phyloP scores from a whole-genome alignment of 2,797 vertebrate species.

The Enteromius argenteus region DNA sequence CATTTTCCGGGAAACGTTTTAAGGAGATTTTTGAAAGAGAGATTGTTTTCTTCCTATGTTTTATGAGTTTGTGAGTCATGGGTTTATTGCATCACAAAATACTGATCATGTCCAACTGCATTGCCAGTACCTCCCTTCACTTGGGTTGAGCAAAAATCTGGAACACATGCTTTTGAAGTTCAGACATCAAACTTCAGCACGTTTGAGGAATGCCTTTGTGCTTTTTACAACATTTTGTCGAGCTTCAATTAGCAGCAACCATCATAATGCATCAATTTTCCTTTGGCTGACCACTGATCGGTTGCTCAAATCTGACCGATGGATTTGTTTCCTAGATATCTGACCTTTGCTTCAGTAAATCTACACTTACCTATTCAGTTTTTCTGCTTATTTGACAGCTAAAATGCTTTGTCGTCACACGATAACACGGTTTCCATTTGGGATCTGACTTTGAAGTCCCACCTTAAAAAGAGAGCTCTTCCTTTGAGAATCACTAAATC shows the following conservation, averaged over 20 bases:
- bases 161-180: constrained; percentile 51
- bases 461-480: constrained; percentile 43
- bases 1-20: constrained; percentile 36
- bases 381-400: constrained; percentile 30
- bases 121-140: constrained; percentile 45
- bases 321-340: constrained; percentile 15
- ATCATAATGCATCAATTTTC: background rate
- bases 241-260: constrained; percentile 30
- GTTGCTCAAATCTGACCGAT: background rate
- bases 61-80: constrained; percentile 56
- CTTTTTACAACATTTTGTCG: constrained; percentile 1
- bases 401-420: constrained; percentile 1
- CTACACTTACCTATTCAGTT: constrained; percentile 5
- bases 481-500: constrained; percentile 50
- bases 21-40: constrained; percentile 40
- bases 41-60: constrained; percentile 53
- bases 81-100: constrained; percentile 53
- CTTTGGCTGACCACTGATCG: background rate
- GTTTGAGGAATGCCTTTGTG: constrained; percentile 31
- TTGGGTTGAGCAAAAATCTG: constrained; percentile 42
- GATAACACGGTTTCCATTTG: constrained; percentile 35
- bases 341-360: constrained; percentile 32
- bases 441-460: constrained; percentile 54
- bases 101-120: constrained; percentile 45
- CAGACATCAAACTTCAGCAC: constrained; percentile 38